Conservation (phyloP, 64 coral and sea anemone genomes). For the Porites australiensis region DNA sequence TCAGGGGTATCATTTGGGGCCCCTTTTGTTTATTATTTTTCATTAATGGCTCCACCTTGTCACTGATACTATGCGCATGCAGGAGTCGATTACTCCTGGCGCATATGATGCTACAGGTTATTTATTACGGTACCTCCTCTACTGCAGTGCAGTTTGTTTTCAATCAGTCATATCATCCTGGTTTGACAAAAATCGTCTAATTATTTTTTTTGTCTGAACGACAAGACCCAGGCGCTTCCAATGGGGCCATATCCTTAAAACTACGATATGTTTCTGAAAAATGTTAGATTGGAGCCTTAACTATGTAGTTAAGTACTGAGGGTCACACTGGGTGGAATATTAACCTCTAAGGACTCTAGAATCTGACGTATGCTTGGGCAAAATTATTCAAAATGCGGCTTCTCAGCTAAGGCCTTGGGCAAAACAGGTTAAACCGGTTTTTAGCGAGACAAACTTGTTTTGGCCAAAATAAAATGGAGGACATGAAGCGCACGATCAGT, state of each 20-base stretch:
- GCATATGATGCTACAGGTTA: too few relatives aligned
- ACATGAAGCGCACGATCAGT: too few relatives aligned
- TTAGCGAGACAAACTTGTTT: too few relatives aligned
- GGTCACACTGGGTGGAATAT: neutral
- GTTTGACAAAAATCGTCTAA: too few relatives aligned
- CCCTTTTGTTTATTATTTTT: conserved; percentile 6
- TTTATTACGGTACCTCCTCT: conserved; percentile 15
- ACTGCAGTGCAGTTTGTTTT: conserved; percentile 49
- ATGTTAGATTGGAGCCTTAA: neutral
- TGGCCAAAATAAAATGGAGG: too few relatives aligned
- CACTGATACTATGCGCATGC: neutral
- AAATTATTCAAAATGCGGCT: too few relatives aligned
- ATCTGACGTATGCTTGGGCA: too few relatives aligned
- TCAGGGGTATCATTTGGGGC: neutral
- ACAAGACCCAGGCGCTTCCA: conserved; percentile 2
- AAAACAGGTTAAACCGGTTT: too few relatives aligned
- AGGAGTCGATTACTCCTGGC: too few relatives aligned
- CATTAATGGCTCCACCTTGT: conserved; percentile 52
- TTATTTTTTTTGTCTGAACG: neutral
- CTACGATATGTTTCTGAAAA: neutral
- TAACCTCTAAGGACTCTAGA: neutral
- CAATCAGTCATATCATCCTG: neutral
- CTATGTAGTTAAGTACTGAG: neutral
- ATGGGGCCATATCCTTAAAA: neutral
- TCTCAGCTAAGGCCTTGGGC: too few relatives aligned